These are phyloP conservation scores for Chlorocebus sabaeus DNA, from an alignment of 2,113 vertebrate species.

Conservation along the genomic window DNA sequence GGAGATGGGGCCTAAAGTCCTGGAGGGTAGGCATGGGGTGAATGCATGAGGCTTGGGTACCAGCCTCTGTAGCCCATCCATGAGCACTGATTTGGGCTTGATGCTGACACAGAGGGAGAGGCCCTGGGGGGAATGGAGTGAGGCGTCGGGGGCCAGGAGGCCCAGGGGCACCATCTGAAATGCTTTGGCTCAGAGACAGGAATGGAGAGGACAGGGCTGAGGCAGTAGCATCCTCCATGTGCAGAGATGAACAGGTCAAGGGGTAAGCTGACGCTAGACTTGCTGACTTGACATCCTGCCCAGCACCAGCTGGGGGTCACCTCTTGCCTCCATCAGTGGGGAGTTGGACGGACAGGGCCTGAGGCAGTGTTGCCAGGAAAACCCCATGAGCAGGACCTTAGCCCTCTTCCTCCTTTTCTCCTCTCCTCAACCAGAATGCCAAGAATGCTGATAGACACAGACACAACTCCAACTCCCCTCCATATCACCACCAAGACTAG, in stretches of 20 bases:
- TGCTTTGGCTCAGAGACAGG: rapidly evolving
- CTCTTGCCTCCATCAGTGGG: rapidly evolving
- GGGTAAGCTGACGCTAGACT: not conserved
- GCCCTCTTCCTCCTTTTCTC: not conserved
- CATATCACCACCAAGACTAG: rapidly evolving
- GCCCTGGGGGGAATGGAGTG: rapidly evolving
- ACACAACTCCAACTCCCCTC: not conserved
- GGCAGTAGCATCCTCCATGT: not conserved
- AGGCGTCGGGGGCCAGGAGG: too few species aligned
- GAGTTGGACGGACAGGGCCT: not conserved
- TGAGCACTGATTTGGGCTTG: not conserved
- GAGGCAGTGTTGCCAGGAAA: not conserved
- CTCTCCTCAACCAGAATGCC: not conserved
- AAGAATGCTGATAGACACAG: not conserved
- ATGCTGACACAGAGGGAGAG: not conserved
- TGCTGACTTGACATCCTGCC: not conserved
- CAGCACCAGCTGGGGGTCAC: not conserved
- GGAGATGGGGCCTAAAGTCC: not conserved
- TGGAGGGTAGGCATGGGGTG: too few species aligned
- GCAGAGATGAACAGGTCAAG: not conserved
- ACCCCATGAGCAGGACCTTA: not conserved
- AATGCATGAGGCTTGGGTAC: rapidly evolving
- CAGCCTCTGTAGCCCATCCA: rapidly evolving
- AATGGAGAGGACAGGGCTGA: not conserved
- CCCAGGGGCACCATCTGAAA: not conserved